A percentile compares a stretch with the other conserved stretches of the same genome.
phyloP scores from a whole-genome alignment of 2,888 invertebrate genomes.

The Rhogogaster chlorosoma region DNA sequence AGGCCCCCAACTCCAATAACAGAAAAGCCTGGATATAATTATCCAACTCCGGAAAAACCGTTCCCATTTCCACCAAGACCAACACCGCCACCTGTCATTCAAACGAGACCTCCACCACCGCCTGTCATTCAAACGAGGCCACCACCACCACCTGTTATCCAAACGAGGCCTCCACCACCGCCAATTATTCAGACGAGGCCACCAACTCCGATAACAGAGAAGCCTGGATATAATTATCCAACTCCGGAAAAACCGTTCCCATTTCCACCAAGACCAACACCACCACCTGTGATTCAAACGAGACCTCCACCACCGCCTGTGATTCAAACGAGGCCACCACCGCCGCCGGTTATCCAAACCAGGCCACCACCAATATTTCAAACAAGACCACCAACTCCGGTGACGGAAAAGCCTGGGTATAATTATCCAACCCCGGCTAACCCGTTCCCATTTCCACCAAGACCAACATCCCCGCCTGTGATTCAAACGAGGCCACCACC shows the following conservation, averaged over 20 bases:
- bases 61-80: conserved; percentile 29
- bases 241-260: conserved; percentile 65
- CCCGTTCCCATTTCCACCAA: conserved; percentile 52
- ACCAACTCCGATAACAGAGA: conserved; percentile 46
- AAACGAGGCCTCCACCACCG: conserved; percentile 51
- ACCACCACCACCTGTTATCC: conserved; percentile 54
- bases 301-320: conserved; percentile 54
- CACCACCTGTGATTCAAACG: background rate
- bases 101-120: conserved; percentile 48
- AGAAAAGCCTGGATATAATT: conserved; percentile 18
- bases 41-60: conserved; percentile 37
- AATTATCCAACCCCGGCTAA: conserved; percentile 18
- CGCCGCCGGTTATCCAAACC: conserved; percentile 10
- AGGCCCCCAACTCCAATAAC: conserved; percentile 58
- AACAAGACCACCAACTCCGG: conserved; percentile 40
- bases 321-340: conserved; percentile 50
- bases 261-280: conserved; percentile 54
- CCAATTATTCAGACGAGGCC: conserved; percentile 11
- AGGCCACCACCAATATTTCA: conserved; percentile 48
- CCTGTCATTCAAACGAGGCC: conserved; percentile 56
- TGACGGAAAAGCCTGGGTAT: conserved; percentile 30
- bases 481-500: conserved; percentile 53
- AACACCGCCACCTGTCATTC: background rate
- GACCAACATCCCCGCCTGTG: conserved; percentile 31
- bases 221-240: conserved; percentile 67